Evolutionary conservation across 1,140 invertebrate genomes (phyloP).

Genomic region (Oscheius sp.): DNA sequence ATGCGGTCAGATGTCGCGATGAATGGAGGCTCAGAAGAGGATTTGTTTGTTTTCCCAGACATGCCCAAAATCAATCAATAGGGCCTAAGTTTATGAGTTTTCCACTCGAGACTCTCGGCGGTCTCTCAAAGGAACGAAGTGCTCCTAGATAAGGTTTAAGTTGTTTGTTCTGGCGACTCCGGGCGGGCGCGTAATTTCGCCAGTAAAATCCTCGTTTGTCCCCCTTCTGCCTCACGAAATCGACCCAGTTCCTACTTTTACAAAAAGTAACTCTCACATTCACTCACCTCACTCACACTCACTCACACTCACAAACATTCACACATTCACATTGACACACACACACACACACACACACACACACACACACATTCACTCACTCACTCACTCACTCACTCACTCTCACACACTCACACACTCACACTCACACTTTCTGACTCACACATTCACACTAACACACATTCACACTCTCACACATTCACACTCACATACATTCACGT

Average conservation of each 20-base stretch:
- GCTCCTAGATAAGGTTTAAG: slow-evolving; percentile 7
- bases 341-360: too few species aligned
- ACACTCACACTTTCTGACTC: too few species aligned
- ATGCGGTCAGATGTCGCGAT: too few species aligned
- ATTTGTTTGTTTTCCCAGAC: neutral
- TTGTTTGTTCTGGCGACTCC: slow-evolving; percentile 10
- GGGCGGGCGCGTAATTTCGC: neutral
- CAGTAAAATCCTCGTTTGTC: neutral
- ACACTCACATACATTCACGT: too few species aligned
- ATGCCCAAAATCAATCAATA: neutral
- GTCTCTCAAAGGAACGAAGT: neutral
- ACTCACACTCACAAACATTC: neutral
- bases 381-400: too few species aligned
- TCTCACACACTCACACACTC: too few species aligned
- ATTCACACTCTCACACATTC: too few species aligned
- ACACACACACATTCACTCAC: too few species aligned
- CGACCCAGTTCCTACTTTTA: neutral
- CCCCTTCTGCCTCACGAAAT: neutral
- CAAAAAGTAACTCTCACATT: neutral
- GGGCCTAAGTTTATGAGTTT: too few species aligned
- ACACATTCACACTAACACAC: too few species aligned
- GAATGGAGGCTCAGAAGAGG: neutral
- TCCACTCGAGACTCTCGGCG: neutral
- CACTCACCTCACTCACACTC: neutral
- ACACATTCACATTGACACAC: neutral